A percentile compares a stretch with the other conserved stretches of the same genome.
Evolutionary conservation across 2,797 vertebrate genomes (phyloP).

Genomic region (Aphelocoma californica): DNA sequence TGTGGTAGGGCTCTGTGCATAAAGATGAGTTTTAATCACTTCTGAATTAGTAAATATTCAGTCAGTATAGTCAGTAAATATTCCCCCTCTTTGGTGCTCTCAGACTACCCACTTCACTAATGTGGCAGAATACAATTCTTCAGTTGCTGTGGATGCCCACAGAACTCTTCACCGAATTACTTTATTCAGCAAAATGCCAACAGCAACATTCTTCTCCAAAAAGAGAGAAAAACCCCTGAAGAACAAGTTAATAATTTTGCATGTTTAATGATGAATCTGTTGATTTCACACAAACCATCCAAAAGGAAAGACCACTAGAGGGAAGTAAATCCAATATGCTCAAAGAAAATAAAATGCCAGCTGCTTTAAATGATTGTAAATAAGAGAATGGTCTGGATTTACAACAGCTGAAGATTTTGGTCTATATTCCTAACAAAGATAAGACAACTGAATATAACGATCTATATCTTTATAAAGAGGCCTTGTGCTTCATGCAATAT

Average conservation of each 20-base stretch:
- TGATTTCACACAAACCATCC: not conserved
- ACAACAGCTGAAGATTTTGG: not conserved
- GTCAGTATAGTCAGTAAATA: not conserved
- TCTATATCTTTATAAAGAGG: not conserved
- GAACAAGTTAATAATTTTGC: not conserved
- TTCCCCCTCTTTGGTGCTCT: not conserved
- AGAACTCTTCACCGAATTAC: not conserved
- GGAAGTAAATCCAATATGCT: not conserved
- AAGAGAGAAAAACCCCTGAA: not conserved
- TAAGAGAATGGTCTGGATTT: not conserved
- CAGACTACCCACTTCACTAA: not conserved
- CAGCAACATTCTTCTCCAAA: not conserved
- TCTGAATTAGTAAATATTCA: not conserved
- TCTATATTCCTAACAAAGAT: not conserved
- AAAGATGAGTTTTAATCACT: conserved; percentile 1
- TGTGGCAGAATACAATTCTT: not conserved
- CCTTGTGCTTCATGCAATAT: not conserved
- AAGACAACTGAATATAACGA: not conserved
- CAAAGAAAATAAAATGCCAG: not conserved
- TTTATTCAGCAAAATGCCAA: not conserved
- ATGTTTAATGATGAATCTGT: not conserved
- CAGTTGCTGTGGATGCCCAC: not conserved
- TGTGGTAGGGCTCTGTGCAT: not conserved
- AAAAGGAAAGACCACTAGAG: not conserved
- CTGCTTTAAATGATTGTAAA: not conserved